Evolutionary conservation across 23 tunicate genomes (phyloP).

Genomic region (Aplidium turbinatum): DNA sequence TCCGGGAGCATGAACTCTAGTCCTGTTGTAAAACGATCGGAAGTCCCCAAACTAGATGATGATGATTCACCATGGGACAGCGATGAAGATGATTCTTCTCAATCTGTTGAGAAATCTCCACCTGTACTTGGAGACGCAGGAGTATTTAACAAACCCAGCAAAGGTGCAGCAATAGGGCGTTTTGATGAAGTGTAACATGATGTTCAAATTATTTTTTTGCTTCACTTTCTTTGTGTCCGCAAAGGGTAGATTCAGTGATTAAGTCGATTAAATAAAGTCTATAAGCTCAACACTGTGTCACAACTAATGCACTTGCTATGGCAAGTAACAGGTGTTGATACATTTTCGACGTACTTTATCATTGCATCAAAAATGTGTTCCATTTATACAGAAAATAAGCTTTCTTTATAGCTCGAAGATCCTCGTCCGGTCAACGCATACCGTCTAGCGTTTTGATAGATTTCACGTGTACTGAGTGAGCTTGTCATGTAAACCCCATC

Average conservation of each 20-base stretch:
- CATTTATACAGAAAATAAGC: neutral
- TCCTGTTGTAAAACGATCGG: neutral
- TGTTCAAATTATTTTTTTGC: no score
- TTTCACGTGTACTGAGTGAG: no score
- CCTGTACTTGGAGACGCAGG: no score
- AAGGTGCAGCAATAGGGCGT: neutral
- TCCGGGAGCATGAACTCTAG: constrained; percentile 1
- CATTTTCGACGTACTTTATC: neutral
- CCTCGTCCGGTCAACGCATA: no score
- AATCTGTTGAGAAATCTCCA: neutral
- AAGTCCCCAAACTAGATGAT: constrained; percentile 13
- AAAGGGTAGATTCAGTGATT: no score
- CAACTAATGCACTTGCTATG: no score
- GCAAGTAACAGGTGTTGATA: neutral
- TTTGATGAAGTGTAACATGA: no score
- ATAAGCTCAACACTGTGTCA: no score
- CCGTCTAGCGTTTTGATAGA: neutral
- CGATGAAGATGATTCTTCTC: constrained; percentile 31
- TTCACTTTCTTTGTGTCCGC: no score
- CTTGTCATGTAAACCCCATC: no score
- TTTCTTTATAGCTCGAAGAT: neutral
- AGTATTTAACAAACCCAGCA: neutral
- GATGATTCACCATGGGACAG: constrained; percentile 80
- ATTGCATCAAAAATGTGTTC: neutral
- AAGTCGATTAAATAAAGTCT: no score